Base-by-base conservation (phyloP, 2,888 invertebrate species). In the Pterostichus niger region DNA sequence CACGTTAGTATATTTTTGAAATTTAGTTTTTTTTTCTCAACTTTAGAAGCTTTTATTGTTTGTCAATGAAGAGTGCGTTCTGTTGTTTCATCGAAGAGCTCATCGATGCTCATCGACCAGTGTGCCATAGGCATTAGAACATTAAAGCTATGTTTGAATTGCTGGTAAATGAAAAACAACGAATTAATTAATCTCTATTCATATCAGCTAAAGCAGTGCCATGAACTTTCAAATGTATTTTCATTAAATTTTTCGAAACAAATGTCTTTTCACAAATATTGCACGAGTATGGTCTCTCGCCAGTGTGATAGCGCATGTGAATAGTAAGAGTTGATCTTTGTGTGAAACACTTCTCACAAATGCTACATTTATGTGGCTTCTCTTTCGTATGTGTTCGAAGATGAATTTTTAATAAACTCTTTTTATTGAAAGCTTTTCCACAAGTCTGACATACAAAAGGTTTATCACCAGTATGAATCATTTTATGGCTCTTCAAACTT, bases 301-400 rank as follows among this genome's bases (percentile, higher is more conserved):
- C 92, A 0, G 92, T 91, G 84, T 93, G 93, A 83, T 91, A 91
- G 71, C 92, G 87, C 49, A 89, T 89, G 85, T 92, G 92, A 2
- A 90, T 89, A 10, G 91, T 90, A 56, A 92, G 85, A 0, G 91
- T 91, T 84, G 90, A 91, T 83, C 90, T 90, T 84, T 92, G 91
- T 61, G 91, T 33, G 11, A 77, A 77, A 15, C 59, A 56, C 40
- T 77, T 56, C 5, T 56, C 84, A 64, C 84, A 84, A 6, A 33
- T 52, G 2, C 11, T 46, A 61, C 84, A 84, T 11, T 24, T 64
- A 13, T 71, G 82, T 10, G 82, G 82, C 31, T 77, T 71, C 11
- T 82, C 79, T 0, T 82, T 82, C 0, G 79, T 75, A 61, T 84
- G 84, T 0, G 64, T 73, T 10, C 49, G 24, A 4, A 35, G 33